These are phyloP conservation scores for Stichopus chloronotus DNA, from an alignment of 35 echinoderm and acorn worm genomes.

Conservation along the genomic window DNA sequence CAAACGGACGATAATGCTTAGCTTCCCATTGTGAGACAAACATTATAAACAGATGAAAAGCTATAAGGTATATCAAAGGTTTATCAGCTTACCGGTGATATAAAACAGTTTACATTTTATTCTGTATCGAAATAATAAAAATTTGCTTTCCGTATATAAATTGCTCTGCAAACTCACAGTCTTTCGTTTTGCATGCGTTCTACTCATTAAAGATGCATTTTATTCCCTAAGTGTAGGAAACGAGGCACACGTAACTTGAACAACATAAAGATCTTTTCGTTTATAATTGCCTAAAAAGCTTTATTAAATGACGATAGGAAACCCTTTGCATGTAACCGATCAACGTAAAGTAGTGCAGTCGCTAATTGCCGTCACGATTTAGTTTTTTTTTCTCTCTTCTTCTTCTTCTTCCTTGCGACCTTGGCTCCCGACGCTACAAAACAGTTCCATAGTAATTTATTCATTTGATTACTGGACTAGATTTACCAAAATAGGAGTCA, in stretches of 20 bases:
- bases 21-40: no score
- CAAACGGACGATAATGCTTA: no score
- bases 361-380: slow-evolving; percentile 57
- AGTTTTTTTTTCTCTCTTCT: slow-evolving; percentile 12
- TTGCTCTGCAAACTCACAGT: no score
- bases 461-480: slow-evolving; percentile 58
- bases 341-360: slow-evolving; percentile 44
- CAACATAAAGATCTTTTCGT: not conserved
- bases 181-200: not conserved
- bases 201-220: slow-evolving; percentile 40
- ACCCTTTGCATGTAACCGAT: slow-evolving; percentile 44
- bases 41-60: no score
- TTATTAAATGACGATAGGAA: slow-evolving; percentile 51
- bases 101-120: no score
- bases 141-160: no score
- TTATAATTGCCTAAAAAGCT: slow-evolving; percentile 59
- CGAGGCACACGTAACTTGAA: slow-evolving; percentile 40
- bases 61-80: no score
- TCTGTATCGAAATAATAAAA: no score
- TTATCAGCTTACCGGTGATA: no score
- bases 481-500: slow-evolving; percentile 26
- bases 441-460: slow-evolving; percentile 52
- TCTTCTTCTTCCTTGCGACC: not conserved
- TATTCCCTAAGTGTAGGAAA: slow-evolving; percentile 12
- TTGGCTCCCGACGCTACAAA: slow-evolving; percentile 35